Evolutionary conservation across 2,113 vertebrate genomes (phyloP).

Genomic region (Merops nubicus): DNA sequence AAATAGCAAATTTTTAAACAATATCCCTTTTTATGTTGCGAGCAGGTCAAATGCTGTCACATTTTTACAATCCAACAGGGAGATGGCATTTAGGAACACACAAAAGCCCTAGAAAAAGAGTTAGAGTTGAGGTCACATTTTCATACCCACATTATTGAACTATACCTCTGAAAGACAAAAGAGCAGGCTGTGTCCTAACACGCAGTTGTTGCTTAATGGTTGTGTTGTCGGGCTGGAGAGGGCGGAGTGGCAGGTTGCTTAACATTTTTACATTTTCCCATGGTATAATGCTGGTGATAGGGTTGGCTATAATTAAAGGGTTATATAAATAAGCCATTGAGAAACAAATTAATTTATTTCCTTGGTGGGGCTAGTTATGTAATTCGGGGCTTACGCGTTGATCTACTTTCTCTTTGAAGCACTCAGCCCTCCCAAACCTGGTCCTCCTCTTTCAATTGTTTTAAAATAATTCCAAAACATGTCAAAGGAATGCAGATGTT

Average conservation of each 20-base stretch:
- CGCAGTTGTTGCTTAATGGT: slow-evolving; percentile 71
- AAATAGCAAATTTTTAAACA: slow-evolving; percentile 33
- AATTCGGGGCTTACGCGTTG: neutral
- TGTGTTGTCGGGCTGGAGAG: slow-evolving; percentile 73
- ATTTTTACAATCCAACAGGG: neutral
- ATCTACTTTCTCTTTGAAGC: slow-evolving; percentile 12
- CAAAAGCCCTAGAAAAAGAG: slow-evolving; percentile 32
- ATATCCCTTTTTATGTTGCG: slow-evolving; percentile 61
- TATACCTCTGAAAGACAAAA: slow-evolving; percentile 58
- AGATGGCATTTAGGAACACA: slow-evolving; percentile 8
- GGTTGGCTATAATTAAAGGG: slow-evolving; percentile 79
- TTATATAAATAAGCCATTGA: slow-evolving; percentile 81
- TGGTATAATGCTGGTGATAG: slow-evolving; percentile 72
- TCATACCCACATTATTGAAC: slow-evolving; percentile 46
- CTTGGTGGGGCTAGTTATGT: slow-evolving; percentile 53
- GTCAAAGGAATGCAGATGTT: slow-evolving; percentile 29
- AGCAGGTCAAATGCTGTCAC: slow-evolving; percentile 28
- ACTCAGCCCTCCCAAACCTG: neutral
- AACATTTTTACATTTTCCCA: slow-evolving; percentile 80
- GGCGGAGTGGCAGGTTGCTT: slow-evolving; percentile 78
- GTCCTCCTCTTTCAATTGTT: neutral
- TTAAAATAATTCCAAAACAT: slow-evolving; percentile 53
- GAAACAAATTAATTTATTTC: slow-evolving; percentile 76
- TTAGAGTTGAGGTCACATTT: slow-evolving; percentile 55
- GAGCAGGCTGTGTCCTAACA: slow-evolving; percentile 73